Evolutionary conservation across 1,140 invertebrate genomes (phyloP).

Genomic region (Copidosoma floridanum): DNA sequence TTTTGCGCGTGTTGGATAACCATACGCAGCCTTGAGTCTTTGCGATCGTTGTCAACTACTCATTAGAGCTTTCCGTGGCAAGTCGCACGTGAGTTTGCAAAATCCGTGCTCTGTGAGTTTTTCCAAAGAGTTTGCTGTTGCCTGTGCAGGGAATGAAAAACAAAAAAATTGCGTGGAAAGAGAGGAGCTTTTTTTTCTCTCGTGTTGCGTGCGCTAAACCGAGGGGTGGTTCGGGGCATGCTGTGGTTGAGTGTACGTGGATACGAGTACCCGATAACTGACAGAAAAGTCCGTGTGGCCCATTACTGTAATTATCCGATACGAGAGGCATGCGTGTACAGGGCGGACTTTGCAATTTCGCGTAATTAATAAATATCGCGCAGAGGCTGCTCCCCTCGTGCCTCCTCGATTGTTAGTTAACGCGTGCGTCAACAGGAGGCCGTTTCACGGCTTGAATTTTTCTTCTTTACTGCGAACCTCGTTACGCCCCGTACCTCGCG

Average conservation of each 20-base stretch:
- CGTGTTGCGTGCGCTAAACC: too few relatives aligned
- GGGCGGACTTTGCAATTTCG: slow-evolving; percentile 3
- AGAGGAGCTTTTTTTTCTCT: too few relatives aligned
- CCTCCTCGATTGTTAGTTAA: too few relatives aligned
- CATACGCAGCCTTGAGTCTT: neutral
- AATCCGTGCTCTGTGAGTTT: slow-evolving; percentile 19
- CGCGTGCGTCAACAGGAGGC: too few relatives aligned
- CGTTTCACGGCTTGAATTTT: too few relatives aligned
- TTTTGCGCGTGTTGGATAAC: slow-evolving; percentile 8
- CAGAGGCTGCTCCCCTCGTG: too few relatives aligned
- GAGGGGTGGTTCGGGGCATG: too few relatives aligned
- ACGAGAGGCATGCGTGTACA: neutral
- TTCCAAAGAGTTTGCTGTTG: neutral
- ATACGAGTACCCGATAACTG: slow-evolving; percentile 9
- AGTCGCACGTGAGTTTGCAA: slow-evolving; percentile 16
- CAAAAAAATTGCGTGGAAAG: neutral
- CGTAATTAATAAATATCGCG: slow-evolving; percentile 21
- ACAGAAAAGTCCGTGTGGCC: slow-evolving; percentile 11
- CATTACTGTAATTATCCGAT: slow-evolving; percentile 25
- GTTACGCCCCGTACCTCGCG: too few relatives aligned
- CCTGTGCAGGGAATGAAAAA: neutral
- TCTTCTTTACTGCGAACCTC: too few relatives aligned
- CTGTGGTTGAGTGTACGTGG: too few relatives aligned
- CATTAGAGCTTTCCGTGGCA: slow-evolving; percentile 1
- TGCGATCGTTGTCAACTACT: slow-evolving; percentile 20